Evolutionary conservation across 2,113 vertebrate species (phyloP).

Genomic region (Misgurnus anguillicaudatus): DNA sequence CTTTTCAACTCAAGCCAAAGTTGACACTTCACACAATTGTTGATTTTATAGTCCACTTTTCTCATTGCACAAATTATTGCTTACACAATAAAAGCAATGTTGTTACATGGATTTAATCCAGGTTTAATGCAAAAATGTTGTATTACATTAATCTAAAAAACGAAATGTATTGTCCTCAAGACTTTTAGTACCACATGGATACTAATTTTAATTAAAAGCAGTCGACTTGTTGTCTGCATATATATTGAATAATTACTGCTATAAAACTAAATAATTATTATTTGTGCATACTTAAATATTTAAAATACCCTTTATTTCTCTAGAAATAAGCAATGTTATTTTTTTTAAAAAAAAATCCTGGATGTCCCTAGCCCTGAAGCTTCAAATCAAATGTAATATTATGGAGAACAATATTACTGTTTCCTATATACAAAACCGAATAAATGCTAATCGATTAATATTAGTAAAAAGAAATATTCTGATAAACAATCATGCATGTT

Average conservation of each 20-base stretch:
- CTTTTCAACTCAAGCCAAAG: slow-evolving; percentile 50
- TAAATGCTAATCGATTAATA: background rate
- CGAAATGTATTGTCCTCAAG: background rate
- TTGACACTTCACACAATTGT: slow-evolving; percentile 18
- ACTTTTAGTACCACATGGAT: background rate
- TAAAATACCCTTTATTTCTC: too few relatives aligned
- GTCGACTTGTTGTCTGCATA: background rate
- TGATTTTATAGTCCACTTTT: slow-evolving; percentile 14
- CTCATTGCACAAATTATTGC: background rate
- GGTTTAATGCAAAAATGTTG: slow-evolving; percentile 5
- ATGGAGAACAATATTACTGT: slow-evolving; percentile 9
- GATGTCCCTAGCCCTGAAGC: background rate
- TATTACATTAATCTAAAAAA: background rate
- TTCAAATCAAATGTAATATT: background rate
- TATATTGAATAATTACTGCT: background rate
- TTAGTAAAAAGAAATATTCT: background rate
- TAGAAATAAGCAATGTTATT: background rate
- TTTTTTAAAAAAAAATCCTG: background rate
- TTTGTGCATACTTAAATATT: too few relatives aligned
- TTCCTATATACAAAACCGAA: background rate
- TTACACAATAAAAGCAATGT: background rate
- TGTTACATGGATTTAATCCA: background rate
- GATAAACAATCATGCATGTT: slow-evolving; percentile 36
- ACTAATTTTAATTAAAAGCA: background rate
- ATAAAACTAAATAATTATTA: background rate